phyloP scores from a whole-genome alignment of 1,140 invertebrate genomes.

The Drosophila funebris region DNA sequence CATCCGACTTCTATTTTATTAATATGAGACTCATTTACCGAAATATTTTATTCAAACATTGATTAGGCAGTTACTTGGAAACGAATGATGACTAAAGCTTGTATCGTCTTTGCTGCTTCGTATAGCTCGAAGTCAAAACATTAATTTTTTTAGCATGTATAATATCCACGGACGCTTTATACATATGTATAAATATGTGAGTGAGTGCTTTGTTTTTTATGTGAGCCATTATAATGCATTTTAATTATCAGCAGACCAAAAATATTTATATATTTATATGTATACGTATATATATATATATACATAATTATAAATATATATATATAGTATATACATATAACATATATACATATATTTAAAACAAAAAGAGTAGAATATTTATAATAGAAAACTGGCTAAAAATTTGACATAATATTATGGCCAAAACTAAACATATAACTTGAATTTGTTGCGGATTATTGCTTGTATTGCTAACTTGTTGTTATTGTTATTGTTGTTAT shows the following conservation, averaged over 20 bases:
- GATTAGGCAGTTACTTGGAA: neutral
- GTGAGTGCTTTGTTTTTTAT: neutral
- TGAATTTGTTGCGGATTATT: constrained; percentile 34
- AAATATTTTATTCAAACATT: neutral
- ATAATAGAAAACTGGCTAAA: constrained; percentile 28
- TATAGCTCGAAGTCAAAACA: neutral
- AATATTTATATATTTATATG: neutral
- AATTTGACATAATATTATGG: constrained; percentile 9
- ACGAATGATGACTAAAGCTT: neutral
- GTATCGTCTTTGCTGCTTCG: neutral
- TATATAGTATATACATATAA: neutral
- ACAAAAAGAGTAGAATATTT: constrained; percentile 7
- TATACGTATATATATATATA: constrained; percentile 22
- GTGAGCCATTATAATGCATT: neutral
- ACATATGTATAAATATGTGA: neutral
- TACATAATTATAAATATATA: constrained; percentile 22
- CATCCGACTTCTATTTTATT: neutral
- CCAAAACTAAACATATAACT: constrained; percentile 29
- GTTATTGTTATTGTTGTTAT: constrained; percentile 30
- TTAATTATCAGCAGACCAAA: neutral
- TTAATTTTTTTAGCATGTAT: neutral
- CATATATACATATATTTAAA: constrained; percentile 5
- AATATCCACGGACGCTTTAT: neutral
- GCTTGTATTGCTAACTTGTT: constrained; percentile 43
- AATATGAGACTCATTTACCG: too few relatives aligned